Conservation (phyloP, 2,113 vertebrate genomes). For the Pungitius pungitius region DNA sequence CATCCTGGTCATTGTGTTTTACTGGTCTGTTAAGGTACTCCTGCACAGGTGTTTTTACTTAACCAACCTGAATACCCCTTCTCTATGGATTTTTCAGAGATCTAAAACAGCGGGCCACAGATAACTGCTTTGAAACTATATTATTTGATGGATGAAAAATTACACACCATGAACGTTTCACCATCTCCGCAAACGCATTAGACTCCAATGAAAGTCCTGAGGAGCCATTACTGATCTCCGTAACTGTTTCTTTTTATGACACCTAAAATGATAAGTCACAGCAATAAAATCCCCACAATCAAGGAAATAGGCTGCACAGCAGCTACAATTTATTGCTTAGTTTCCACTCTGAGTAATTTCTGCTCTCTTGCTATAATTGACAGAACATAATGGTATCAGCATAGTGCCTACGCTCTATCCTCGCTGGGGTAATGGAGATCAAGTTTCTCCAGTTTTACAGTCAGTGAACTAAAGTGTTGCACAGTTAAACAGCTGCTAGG, state of each 20-base stretch:
- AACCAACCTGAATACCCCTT: background rate
- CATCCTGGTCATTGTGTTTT: background rate
- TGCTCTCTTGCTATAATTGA: conserved; percentile 18
- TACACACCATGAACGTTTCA: background rate
- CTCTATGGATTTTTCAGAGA: background rate
- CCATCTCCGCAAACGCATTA: background rate
- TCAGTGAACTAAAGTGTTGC: conserved; percentile 1
- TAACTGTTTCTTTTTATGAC: conserved; percentile 28
- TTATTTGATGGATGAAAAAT: background rate
- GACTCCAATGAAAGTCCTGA: background rate
- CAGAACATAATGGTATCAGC: conserved; percentile 7
- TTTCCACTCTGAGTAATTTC: conserved; percentile 10
- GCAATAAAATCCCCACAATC: conserved; percentile 5
- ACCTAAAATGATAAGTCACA: background rate
- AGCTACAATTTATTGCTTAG: conserved; percentile 15
- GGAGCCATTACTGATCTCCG: background rate
- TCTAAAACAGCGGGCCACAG: background rate
- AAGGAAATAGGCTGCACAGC: conserved; percentile 12
- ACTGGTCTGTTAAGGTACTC: background rate
- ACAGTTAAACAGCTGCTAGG: conserved; percentile 8
- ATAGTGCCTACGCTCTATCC: background rate
- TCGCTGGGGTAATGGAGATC: conserved; percentile 14
- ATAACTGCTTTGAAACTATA: background rate
- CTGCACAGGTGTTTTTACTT: background rate
- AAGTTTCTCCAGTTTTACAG: conserved; percentile 17